A percentile compares a stretch with the other conserved stretches of the same genome.
phyloP scores from a whole-genome alignment of 2,797 vertebrate genomes.

The Oreonectes daqikongensis region DNA sequence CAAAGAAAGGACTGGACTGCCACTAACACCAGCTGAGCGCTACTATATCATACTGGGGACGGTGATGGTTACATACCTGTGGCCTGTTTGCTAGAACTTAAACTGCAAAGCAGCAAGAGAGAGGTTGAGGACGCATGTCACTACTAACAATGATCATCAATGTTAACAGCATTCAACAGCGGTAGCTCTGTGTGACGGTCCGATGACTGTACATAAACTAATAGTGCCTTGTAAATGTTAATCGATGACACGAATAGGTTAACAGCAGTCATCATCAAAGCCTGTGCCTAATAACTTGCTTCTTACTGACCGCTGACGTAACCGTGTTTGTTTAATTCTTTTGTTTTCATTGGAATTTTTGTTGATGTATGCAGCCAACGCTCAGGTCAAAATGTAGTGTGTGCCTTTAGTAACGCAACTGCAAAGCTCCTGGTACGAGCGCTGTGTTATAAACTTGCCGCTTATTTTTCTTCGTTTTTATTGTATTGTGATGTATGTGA shows the following conservation, averaged over 20 bases:
- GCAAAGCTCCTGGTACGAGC: conserved; percentile 67
- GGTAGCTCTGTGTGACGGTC: conserved; percentile 48
- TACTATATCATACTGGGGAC: conserved; percentile 80
- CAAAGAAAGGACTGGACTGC: conserved; percentile 83
- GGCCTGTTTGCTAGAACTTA: conserved; percentile 86
- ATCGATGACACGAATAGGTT: conserved; percentile 89
- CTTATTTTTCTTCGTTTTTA: conserved; percentile 58
- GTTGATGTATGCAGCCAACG: conserved; percentile 74
- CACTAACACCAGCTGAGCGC: conserved; percentile 90
- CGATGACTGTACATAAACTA: conserved; percentile 94
- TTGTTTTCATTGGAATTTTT: conserved; percentile 56
- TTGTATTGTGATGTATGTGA: conserved; percentile 73
- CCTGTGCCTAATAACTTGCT: conserved; percentile 91
- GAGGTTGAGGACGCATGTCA: conserved; percentile 82
- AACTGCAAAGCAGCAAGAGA: conserved; percentile 66
- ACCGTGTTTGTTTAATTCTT: conserved; percentile 71
- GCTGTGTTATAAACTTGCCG: conserved; percentile 66
- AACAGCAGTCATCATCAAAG: conserved; percentile 81
- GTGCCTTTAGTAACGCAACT: conserved; percentile 79
- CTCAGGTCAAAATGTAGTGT: conserved; percentile 81
- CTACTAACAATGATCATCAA: conserved; percentile 90
- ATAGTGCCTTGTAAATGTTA: conserved; percentile 95
- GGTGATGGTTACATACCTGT: conserved; percentile 81
- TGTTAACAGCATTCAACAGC: conserved; percentile 71
- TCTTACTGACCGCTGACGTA: conserved; percentile 88